Conservation (phyloP, 1,140 invertebrate genomes). For the Saxidomus purpurata region DNA sequence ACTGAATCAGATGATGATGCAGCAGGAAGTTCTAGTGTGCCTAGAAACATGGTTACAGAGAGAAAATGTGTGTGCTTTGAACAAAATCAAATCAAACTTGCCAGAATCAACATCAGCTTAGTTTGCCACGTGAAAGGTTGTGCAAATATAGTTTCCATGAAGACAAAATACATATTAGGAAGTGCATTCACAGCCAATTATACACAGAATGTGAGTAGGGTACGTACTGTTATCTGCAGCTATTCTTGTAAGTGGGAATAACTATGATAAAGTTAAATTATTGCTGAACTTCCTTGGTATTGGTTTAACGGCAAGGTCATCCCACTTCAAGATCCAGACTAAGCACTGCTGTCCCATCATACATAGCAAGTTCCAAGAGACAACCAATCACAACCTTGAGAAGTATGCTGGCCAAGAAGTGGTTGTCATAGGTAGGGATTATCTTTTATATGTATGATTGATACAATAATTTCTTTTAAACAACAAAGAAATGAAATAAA, state of each 20-base stretch:
- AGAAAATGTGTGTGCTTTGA: background rate
- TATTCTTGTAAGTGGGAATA: conserved; percentile 22
- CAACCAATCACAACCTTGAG: background rate
- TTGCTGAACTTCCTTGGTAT: background rate
- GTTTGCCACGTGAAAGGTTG: background rate
- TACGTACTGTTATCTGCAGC: background rate
- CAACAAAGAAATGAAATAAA: too few relatives aligned
- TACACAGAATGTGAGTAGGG: background rate
- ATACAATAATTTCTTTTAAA: too few relatives aligned
- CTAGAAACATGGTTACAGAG: background rate
- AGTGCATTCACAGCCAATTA: background rate
- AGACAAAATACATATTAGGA: background rate
- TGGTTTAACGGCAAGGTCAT: background rate
- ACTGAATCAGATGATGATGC: too few relatives aligned
- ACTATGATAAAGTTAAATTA: conserved; percentile 34
- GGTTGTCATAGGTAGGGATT: background rate
- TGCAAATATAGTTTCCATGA: background rate
- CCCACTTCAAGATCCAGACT: background rate
- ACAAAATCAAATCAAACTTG: background rate
- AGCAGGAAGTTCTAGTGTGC: too few relatives aligned
- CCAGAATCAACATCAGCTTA: background rate
- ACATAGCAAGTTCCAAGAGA: background rate
- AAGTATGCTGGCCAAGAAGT: background rate
- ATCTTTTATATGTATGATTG: too few relatives aligned
- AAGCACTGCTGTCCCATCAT: conserved; percentile 10